Conservation (phyloP, 1,140 invertebrate species). For the Maconellicoccus hirsutus region DNA sequence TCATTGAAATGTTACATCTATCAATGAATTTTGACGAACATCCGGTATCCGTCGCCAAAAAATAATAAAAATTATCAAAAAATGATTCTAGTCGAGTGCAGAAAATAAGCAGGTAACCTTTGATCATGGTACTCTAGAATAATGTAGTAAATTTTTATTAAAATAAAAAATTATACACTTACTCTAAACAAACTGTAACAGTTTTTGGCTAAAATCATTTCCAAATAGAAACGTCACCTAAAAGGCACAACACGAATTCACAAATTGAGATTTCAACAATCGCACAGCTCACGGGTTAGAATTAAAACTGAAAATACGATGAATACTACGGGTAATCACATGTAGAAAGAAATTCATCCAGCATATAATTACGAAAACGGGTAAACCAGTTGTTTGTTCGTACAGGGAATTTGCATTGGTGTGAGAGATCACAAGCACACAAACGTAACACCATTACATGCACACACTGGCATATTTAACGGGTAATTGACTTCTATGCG, state of each 20-base stretch:
- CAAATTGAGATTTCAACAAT: neutral
- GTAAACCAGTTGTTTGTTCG: neutral
- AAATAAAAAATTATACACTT: neutral
- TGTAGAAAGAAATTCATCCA: conserved; percentile 4
- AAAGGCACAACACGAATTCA: neutral
- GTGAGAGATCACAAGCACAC: neutral
- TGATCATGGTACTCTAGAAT: no score
- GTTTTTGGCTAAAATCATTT: neutral
- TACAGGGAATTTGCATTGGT: conserved; percentile 3
- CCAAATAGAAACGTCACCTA: neutral
- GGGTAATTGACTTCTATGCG: conserved; percentile 3
- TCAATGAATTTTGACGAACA: no score
- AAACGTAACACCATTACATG: neutral
- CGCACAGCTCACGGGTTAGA: neutral
- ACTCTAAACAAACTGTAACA: neutral
- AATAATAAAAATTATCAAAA: no score
- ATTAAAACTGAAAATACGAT: neutral
- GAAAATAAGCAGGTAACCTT: no score
- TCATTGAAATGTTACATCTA: no score
- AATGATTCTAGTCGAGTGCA: no score
- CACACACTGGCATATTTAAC: neutral
- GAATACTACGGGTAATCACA: neutral
- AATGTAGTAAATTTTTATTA: no score
- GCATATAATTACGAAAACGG: neutral
- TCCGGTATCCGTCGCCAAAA: no score